Evolutionary conservation across 2,797 vertebrate species (phyloP).

Genomic region (Notolabrus celidotus): DNA sequence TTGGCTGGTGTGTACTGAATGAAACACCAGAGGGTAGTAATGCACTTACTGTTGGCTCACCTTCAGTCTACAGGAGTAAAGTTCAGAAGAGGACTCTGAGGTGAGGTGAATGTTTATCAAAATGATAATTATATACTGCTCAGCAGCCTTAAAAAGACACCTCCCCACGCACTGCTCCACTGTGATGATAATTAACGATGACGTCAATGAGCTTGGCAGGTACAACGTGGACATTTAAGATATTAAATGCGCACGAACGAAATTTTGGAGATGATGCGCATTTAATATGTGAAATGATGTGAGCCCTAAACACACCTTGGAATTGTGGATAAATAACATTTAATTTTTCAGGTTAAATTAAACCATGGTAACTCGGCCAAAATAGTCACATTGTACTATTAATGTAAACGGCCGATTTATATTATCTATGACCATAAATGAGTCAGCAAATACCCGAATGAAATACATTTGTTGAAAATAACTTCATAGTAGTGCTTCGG

Average conservation of each 20-base stretch:
- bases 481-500: too few species aligned
- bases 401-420: too few species aligned
- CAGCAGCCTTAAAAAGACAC: background rate
- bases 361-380: too few species aligned
- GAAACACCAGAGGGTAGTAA: slow-evolving; percentile 64
- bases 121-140: background rate
- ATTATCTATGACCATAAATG: background rate
- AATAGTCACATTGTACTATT: too few species aligned
- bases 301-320: too few species aligned
- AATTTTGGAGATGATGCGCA: too few species aligned
- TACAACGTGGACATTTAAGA: background rate
- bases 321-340: too few species aligned
- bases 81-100: background rate
- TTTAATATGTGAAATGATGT: too few species aligned
- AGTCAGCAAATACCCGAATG: too few species aligned
- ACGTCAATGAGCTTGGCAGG: background rate
- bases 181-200: background rate
- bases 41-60: background rate
- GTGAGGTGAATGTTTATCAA: background rate
- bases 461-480: background rate
- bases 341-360: too few species aligned
- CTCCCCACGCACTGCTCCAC: background rate
- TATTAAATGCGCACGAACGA: background rate
- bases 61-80: background rate
- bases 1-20: too few species aligned